These are phyloP conservation scores for Chymomyza costata DNA, from an alignment of 1,140 invertebrate genomes.

Conservation along the genomic window DNA sequence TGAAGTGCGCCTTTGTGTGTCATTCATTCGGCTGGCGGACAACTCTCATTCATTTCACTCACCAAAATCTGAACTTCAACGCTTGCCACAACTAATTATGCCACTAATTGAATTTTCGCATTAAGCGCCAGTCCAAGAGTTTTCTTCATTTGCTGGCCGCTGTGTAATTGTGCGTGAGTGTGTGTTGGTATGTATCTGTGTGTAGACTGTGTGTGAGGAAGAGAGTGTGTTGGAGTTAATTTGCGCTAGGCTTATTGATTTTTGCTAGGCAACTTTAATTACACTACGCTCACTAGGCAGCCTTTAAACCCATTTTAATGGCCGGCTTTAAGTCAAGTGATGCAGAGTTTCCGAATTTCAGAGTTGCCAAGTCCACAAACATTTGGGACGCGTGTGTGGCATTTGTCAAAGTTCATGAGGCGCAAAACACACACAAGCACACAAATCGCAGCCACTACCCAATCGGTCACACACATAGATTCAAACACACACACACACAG, in stretches of 20 bases:
- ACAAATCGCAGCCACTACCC: too few relatives aligned
- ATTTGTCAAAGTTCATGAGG: constrained; percentile 36
- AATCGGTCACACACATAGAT: too few relatives aligned
- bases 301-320: constrained; percentile 21
- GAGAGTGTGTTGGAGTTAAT: constrained; percentile 47
- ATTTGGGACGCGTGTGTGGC: constrained; percentile 17
- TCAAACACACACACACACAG: background rate
- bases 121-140: constrained; percentile 47
- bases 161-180: too few relatives aligned
- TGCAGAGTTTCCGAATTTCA: background rate
- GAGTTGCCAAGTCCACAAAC: constrained; percentile 12
- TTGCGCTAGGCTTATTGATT: constrained; percentile 50
- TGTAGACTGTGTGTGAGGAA: constrained; percentile 20
- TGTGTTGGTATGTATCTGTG: background rate
- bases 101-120: constrained; percentile 73
- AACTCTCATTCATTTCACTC: constrained; percentile 34
- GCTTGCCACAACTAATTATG: constrained; percentile 73
- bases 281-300: constrained; percentile 20
- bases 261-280: constrained; percentile 46
- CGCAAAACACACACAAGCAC: too few relatives aligned
- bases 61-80: constrained; percentile 69
- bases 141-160: too few relatives aligned
- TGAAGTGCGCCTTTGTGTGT: constrained; percentile 13
- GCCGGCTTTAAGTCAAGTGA: constrained; percentile 14
- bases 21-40: constrained; percentile 40